Base-by-base conservation (phyloP, 2,888 invertebrate genomes). In the Noctuana brunneofusca region DNA sequence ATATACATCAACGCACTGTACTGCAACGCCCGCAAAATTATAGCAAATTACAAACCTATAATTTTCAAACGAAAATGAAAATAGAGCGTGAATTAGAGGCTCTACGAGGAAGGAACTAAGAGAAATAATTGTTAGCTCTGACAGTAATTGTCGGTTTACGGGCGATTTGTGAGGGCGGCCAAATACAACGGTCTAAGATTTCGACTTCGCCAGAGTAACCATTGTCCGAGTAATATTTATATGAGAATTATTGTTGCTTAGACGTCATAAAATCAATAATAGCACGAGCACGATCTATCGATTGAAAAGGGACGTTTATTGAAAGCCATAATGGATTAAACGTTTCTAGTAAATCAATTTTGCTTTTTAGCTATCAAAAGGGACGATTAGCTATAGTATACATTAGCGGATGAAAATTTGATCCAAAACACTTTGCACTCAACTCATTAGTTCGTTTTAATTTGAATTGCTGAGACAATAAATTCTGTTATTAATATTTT, bases 21-120 rank as follows among this genome's bases (percentile, higher is more conserved):
- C 14, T 2, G 3, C n/a, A 50, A 27, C 20, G 27, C 50, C 27
- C 68, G 70, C 66, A 63, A 75, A 78, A 80, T 80, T 78, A 75
- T 74, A 73, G 79, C 74, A 76, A 79, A 81, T 77, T 75, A 66
- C 68, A 79, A 76, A 77, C 69, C 69, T 70, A 74, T 76, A 77
- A 79, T 76, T 78, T 71, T 67, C 27, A 66, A 68, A 75, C 71
- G 71, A 75, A 76, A 80, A 81, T 74, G 67, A 77, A 80, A 80
- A 78, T 75, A 76, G 75, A 74, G 71, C 68, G 69, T 72, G 72
- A 71, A 72, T 77, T 73, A 68, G 60, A 72, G 72, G 67, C 64
- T 65, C 56, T 63, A 68, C 70, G 62, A 71, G 71, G 73, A 72
- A 77, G 76, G 73, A 83, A 80, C 75, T 71, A 68, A 74, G 67